Evolutionary conservation across 1,140 invertebrate species (phyloP).

Genomic region (Platorchestia sp.): DNA sequence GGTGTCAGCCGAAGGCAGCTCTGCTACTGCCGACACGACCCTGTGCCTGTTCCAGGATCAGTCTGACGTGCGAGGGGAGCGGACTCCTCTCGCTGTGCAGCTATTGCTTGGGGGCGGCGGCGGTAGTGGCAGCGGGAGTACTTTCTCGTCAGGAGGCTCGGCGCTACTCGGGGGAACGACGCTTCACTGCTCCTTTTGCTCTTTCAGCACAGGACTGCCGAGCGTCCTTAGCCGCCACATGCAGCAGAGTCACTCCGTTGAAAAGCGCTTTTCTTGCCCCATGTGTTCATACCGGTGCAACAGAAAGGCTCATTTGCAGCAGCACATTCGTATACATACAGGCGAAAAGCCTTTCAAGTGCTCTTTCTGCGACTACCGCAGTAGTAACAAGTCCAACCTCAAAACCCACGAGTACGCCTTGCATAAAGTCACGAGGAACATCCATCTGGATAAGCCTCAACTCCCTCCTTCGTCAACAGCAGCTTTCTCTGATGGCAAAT

Average conservation of each 20-base stretch:
- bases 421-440: background rate
- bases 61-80: conserved; percentile 1
- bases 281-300: conserved; percentile 58
- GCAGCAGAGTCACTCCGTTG: conserved; percentile 50
- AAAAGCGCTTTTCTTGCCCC: conserved; percentile 56
- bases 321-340: conserved; percentile 56
- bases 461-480: background rate
- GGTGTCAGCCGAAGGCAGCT: conserved; percentile 20
- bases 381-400: conserved; percentile 56
- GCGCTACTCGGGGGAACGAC: background rate
- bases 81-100: background rate
- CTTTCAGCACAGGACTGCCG: conserved; percentile 6
- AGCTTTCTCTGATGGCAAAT: background rate
- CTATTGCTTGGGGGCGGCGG: background rate
- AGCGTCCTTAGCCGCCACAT: background rate
- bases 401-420: conserved; percentile 50
- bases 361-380: conserved; percentile 53
- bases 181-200: conserved; percentile 14
- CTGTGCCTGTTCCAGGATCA: background rate
- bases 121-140: background rate
- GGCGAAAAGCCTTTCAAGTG: conserved; percentile 57
- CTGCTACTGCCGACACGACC: background rate
- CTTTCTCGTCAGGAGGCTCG: background rate
- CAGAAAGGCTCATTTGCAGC: conserved; percentile 82
- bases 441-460: background rate